Conservation (phyloP, 1,140 invertebrate species). For the Drosophila saltans region DNA sequence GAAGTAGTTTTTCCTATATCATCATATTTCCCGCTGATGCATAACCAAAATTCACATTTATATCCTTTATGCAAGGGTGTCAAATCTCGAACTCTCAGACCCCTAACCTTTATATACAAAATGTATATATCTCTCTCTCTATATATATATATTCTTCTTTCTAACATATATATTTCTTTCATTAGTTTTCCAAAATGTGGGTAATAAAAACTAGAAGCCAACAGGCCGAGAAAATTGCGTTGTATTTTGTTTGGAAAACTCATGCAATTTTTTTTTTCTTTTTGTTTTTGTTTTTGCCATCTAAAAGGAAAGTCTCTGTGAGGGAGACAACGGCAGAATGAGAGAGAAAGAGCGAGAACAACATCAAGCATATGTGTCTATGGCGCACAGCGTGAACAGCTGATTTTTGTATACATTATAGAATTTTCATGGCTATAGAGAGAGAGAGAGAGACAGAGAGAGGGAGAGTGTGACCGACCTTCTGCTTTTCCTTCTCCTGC, state of each 20-base stretch:
- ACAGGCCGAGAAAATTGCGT: conserved; percentile 38
- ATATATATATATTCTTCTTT: not conserved
- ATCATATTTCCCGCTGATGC: too few relatives aligned
- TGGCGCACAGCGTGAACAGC: conserved; percentile 1
- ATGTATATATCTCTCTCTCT: too few relatives aligned
- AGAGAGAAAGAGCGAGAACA: not conserved
- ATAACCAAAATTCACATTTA: too few relatives aligned
- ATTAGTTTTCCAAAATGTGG: conserved; percentile 8
- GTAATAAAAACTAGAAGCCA: conserved; percentile 28
- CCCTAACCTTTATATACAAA: too few relatives aligned
- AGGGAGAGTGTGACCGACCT: conserved; percentile 5
- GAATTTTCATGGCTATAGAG: conserved; percentile 28
- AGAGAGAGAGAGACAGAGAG: not conserved
- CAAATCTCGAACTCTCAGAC: too few relatives aligned
- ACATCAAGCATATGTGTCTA: conserved; percentile 3
- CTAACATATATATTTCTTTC: not conserved
- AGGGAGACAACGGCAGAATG: not conserved
- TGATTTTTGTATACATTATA: conserved; percentile 42
- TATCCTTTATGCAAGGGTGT: too few relatives aligned
- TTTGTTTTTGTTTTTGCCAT: not conserved
- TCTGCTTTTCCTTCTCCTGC: not conserved
- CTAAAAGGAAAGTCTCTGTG: conserved; percentile 8
- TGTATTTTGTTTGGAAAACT: conserved; percentile 28
- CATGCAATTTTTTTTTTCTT: conserved; percentile 7
- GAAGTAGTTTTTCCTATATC: too few relatives aligned